Evolutionary conservation across 2,797 vertebrate species (phyloP), one percentile per base, ranked within the genome.

Genomic region (Argentina silus): DNA sequence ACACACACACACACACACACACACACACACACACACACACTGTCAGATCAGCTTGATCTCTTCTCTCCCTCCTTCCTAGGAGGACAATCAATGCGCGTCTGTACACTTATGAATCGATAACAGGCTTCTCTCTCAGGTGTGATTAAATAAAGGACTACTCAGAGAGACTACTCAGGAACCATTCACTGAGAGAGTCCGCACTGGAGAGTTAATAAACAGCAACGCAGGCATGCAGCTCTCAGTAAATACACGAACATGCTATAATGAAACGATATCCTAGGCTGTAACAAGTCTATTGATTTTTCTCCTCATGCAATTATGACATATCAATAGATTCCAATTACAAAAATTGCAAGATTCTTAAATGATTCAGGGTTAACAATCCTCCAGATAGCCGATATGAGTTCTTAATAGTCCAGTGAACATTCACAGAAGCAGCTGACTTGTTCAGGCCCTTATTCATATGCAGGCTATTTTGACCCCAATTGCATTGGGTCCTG

Each of bases 71-170:
- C 57, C 61, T 51, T 59, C 57, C 66, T 19, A 45, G 48, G 75
- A 76, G 72, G 43, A 59, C n/a, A 73, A 77, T 79, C 76, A 65
- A 76, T 78, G 70, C 67, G 74, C 75, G 60, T 77, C 71, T 67
- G 56, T 81, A 69, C 75, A 67, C 75, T 70, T 82, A 79, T 85
- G 79, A 84, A 88, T 89, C 89, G 78, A 90, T 87, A 83, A 82
- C 60, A 56, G 78, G 72, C 83, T 81, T 75, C 61, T 69, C 45
- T 69, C 67, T 73, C 76, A 82, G 70, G 67, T 81, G 74, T 59
- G 62, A 83, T 82, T 89, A 78, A 83, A 87, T 85, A 81, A 81
- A 44, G 45, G 60, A 72, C 60, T 59, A 50, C 69, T 44, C 81
- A 82, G n/a, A 61, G 74, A 79, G 75, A 48, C 72, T 11, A 21